Conservation (phyloP, 2,888 invertebrate species). For the Atrina japonica region DNA sequence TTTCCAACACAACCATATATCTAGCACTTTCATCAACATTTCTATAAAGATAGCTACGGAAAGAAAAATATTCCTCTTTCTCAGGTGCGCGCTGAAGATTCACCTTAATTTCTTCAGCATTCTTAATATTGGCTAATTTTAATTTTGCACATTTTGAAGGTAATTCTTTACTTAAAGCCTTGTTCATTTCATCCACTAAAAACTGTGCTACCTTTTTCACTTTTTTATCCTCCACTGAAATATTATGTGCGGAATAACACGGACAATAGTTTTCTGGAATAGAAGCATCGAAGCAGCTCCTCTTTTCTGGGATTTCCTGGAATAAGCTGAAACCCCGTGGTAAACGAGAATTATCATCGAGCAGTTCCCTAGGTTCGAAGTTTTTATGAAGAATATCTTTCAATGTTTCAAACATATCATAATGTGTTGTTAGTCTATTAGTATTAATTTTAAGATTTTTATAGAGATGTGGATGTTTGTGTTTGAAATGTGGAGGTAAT, state of each 20-base stretch:
- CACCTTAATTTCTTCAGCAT: constrained; percentile 29
- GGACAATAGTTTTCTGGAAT: constrained; percentile 94
- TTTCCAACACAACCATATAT: constrained; percentile 85
- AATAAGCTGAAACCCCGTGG: constrained; percentile 85
- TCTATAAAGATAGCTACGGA: constrained; percentile 28
- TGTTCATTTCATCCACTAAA: constrained; percentile 86
- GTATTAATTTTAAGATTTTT: constrained; percentile 86
- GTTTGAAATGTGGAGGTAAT: constrained; percentile 87
- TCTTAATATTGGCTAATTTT: constrained; percentile 32
- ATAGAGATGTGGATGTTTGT: constrained; percentile 84
- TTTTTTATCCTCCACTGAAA: constrained; percentile 83
- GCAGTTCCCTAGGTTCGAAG: constrained; percentile 6
- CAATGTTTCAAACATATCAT: constrained; percentile 91
- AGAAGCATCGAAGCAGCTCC: constrained; percentile 89
- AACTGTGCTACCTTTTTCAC: constrained; percentile 84
- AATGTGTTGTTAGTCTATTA: constrained; percentile 88
- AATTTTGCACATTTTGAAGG: constrained; percentile 64
- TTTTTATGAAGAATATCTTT: constrained; percentile 83
- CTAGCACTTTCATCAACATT: constrained; percentile 35
- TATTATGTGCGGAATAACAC: constrained; percentile 86
- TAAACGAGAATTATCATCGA: constrained; percentile 75
- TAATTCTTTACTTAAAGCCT: constrained; percentile 81
- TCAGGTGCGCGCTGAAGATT: constrained; percentile 81
- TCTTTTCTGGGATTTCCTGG: constrained; percentile 85
- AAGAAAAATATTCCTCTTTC: constrained; percentile 15